Base-by-base conservation (phyloP, 1,140 invertebrate species). In the Pachyrhynchus sulphureomaculatus region DNA sequence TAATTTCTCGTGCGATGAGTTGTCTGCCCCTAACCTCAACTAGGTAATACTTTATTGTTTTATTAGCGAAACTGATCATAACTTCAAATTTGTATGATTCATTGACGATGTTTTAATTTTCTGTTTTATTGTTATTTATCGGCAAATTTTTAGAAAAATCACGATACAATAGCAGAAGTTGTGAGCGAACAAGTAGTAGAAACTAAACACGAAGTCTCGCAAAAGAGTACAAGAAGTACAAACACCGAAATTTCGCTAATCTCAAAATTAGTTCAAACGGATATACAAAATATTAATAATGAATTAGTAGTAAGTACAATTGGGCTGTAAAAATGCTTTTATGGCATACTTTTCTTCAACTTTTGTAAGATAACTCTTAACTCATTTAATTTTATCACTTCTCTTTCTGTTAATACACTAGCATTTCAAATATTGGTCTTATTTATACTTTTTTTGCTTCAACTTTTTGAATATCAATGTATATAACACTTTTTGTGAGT, bases 211-310 rank as follows among this genome's bases (percentile, higher is more conserved):
- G 5, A 15, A 15, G n/a, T 15, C 10, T 13, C 15, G 2, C 23
- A n/a, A 2, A 42, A 41, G 32, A 32, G 18, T 29, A 51, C 2
- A 18, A 23, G 29, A 9, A 53, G 58, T 26, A 34, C 39, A 21
- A 53, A 53, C 33, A 41, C 41, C 6, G 39, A 48, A 29, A 42
- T 13, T 24, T 44, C 13, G 20, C 21, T 49, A 15, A 34, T 44
- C 0, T 17, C 58, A 17, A 73, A 74, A 60, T 62, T 64, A 17
- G 72, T 74, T 9, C 75, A 76, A 64, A 76, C 75, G 6, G 75
- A 76, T 45, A 71, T 76, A 37, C 65, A 72, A 56, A 71, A 75
- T 63, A 72, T 76, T 60, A 60, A 73, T 62, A 65, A 34, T 53
- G 57, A 65, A 63, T 69, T 76, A 65, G 73, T 76, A 72, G 59